Evolutionary conservation across 2,888 invertebrate species (phyloP), one percentile per base, ranked within the genome.

Genomic region (Cepaea hortensis): DNA sequence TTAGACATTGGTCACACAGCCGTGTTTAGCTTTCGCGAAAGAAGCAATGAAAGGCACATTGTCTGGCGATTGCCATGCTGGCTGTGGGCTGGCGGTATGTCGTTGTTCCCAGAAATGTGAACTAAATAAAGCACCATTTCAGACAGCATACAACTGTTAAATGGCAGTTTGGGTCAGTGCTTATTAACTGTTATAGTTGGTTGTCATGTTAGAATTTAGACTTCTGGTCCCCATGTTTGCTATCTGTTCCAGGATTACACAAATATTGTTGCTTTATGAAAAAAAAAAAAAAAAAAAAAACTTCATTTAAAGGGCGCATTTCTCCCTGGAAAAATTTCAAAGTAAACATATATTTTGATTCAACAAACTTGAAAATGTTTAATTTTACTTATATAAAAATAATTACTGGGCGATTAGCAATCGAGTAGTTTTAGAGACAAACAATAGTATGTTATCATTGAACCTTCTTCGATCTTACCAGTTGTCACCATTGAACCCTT

Each of bases 1-100:
- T 61, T 68, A 72, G 82, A 15, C 82, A 50, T n/a, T 23, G 73
- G 73, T 55, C 72, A 82, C 72, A 46, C 61, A 73, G 61, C 13
- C 35, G 23, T 70, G 55, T 82, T 82, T 82, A 82, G 48, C 48
- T 48, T 48, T 20, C 68, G 13, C 4, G 35, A 23, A 18, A 46
- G 81, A 65, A 68, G 65, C 7, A 48, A 68, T 48, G 20, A 20
- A 48, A 70, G 48, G 68, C 4, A n/a, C 11, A 9, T 46, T n/a
- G 48, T 70, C 23, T 4, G n/a, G 3, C 46, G 70, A 9, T 20
- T 81, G 70, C 81, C 70, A 5, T 48, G 68, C 68, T 48, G 46
- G 81, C 70, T 50, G 20, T 9, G 3, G n/a, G 18, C 20, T 35
- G 61, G 3, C 62, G 79, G 35, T 15, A 62, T 18, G 15, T 2